A percentile compares a stretch with the other conserved stretches of the same genome.
Evolutionary conservation across 2,888 invertebrate genomes (phyloP).

Genomic region (Seladonia tumulorum): DNA sequence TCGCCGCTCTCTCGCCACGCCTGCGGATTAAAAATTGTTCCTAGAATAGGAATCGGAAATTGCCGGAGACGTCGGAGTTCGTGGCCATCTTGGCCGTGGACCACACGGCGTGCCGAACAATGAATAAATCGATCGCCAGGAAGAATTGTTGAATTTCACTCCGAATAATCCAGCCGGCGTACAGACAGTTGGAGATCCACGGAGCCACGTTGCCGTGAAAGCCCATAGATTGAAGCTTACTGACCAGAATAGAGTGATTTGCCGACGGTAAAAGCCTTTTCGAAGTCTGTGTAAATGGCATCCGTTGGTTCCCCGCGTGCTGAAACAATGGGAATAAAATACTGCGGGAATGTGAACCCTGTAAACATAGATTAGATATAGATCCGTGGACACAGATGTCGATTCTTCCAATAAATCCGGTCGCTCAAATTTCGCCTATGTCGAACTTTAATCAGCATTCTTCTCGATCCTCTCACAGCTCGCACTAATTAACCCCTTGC

Average conservation of each 20-base stretch:
- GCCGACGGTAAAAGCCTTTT: background rate
- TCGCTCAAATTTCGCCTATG: too few relatives aligned
- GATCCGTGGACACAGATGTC: background rate
- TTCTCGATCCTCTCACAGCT: too few relatives aligned
- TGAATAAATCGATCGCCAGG: background rate
- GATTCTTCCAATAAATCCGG: background rate
- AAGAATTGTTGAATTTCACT: conserved; percentile 6
- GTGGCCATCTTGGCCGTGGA: background rate
- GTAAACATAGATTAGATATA: background rate
- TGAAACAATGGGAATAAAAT: background rate
- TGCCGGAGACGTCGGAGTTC: background rate
- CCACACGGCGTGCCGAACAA: background rate
- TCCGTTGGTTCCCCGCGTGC: background rate
- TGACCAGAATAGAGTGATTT: conserved; percentile 4
- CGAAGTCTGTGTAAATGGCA: background rate
- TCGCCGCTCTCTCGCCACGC: background rate
- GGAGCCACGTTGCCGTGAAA: background rate
- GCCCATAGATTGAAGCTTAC: background rate
- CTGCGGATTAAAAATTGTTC: background rate
- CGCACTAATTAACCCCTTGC: too few relatives aligned
- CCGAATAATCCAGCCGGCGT: conserved; percentile 3
- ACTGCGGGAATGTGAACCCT: background rate
- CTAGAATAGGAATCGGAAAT: background rate
- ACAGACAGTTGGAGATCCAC: background rate
- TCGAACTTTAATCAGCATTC: too few relatives aligned